Percentiles rank a stretch among this genome's conserved stretches.
Evolutionary conservation across 2,113 vertebrate genomes (phyloP).

Genomic region (Misgurnus anguillicaudatus): DNA sequence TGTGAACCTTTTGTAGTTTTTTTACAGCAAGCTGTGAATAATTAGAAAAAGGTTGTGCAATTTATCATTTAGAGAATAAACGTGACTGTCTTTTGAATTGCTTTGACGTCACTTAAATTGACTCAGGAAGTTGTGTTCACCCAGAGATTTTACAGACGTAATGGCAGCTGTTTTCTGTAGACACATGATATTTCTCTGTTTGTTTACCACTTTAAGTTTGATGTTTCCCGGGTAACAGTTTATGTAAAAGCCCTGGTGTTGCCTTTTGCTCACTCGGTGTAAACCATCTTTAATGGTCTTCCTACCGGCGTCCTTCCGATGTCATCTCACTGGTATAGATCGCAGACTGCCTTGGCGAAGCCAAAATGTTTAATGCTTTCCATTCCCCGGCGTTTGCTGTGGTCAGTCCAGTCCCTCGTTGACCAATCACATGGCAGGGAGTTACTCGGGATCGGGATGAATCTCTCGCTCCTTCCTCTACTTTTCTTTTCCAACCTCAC

Average conservation of each 20-base stretch:
- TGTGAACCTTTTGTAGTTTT: too few species aligned
- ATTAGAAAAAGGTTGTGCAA: background rate
- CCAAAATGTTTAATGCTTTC: slow-evolving; percentile 53
- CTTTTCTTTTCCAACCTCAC: slow-evolving; percentile 71
- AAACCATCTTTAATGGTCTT: slow-evolving; percentile 41
- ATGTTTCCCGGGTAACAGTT: slow-evolving; percentile 60
- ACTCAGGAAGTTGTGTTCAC: slow-evolving; percentile 13
- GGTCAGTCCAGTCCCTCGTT: slow-evolving; percentile 56
- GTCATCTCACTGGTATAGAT: slow-evolving; percentile 22
- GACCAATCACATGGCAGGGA: slow-evolving; percentile 62
- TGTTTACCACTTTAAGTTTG: slow-evolving; percentile 49
- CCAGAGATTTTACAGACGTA: background rate
- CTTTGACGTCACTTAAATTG: background rate
- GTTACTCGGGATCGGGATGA: slow-evolving; percentile 38
- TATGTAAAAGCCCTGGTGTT: slow-evolving; percentile 51
- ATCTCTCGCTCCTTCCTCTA: slow-evolving; percentile 46
- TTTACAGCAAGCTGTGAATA: too few species aligned
- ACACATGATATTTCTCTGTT: slow-evolving; percentile 17
- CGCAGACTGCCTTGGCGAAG: slow-evolving; percentile 44
- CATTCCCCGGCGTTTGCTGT: slow-evolving; percentile 58
- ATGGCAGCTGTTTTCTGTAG: slow-evolving; percentile 23
- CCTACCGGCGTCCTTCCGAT: slow-evolving; percentile 35
- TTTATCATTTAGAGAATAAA: background rate
- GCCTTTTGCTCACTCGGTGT: slow-evolving; percentile 42
- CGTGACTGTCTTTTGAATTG: background rate